Base-by-base conservation (phyloP, 2,888 invertebrate genomes). In the Neoscelio sp. region DNA sequence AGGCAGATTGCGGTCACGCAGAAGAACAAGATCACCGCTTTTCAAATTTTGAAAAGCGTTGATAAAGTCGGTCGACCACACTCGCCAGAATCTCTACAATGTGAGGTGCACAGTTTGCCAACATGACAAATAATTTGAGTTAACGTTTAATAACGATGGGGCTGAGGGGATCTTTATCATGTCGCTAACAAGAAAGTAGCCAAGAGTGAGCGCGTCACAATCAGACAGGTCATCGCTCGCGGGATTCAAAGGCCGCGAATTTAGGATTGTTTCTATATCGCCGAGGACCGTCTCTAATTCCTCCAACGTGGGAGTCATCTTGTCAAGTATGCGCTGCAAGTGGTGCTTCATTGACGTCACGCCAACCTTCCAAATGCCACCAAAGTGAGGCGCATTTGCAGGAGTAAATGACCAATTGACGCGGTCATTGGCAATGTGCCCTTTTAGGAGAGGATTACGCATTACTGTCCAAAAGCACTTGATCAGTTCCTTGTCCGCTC, bases 321-420 rank as follows among this genome's bases (percentile, higher is more conserved):
- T 6, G n/a, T 38, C 33, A 2, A 56, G 8, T 2, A 33, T 38
- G 8, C 38, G 8, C 15, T 26, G 17, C 12, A 58, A 15, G 15
- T 58, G 58, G 6, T 23, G 26, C 15, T 58, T 58, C 26, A 42
- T 7, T 2, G 28, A 40, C 10, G 26, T 42, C 18, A 35, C 35
- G 1, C 35, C 35, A 35, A 13, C 35, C 6, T 12, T 13, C 35
- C 35, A 35, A 35, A 35, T 35, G 1, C 35, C 35, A 8, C 35
- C 40, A 20, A 20, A 38, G 13, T 56, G 56, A 2, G 56, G 38
- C 2, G 56, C 56, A 38, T 35, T n/a, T n/a, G 56, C 38, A 1
- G 56, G 56, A 38, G 38, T 56, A 18, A 56, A 56, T 6, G 8
- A 2, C 56, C 56, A 56, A 8, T 38, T 20, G 38, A 56, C 38